Base-by-base conservation (phyloP, 2,888 invertebrate genomes). In the Pachymerium ferrugineum region DNA sequence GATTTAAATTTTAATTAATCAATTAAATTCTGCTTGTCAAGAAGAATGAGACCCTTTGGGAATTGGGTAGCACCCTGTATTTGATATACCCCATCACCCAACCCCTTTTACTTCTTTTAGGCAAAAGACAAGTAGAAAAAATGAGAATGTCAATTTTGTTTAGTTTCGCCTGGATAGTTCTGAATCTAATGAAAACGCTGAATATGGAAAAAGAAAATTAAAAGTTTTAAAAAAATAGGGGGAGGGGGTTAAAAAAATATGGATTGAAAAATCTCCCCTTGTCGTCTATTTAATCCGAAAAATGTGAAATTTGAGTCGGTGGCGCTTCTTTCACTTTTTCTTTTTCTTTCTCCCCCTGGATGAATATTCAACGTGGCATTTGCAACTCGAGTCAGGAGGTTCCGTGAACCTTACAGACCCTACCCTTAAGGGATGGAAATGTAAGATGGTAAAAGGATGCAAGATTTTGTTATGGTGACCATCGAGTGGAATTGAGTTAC, bases 361-460 rank as follows among this genome's bases (percentile, higher is more conserved):
- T 54, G 54, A 54, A 54, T 54, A 54, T 54, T 54, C 54, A 54
- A 54, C 54, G 54, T 22, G 54, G 54, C 54, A 54, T 54, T 54
- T 54, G 54, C 25, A 22, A 25, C 54, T 8, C 54, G 8, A 54
- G 22, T 22, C 47, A 16, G 6, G 54, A 6, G 14, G 54, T 6
- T 54, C 25, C 54, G 2, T 25, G 10, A 22, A 47, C 22, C 54
- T 25, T 54, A 25, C 54, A 54, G 54, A 47, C 47, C 47, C 22
- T 47, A 16, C 6, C 19, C 14, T 12, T 19, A 12, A 47, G 47
- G 4, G 14, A 4, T 54, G 54, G n/a, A 54, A 25, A 54, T 54
- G 54, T 1, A 25, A 54, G 54, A 47, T n/a, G 47, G 16, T 12
- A 16, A n/a, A n/a, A n/a, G n/a, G n/a, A n/a, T n/a, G n/a, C n/a